Base-by-base conservation (phyloP, 1,140 invertebrate species). In the Ips nitidus region DNA sequence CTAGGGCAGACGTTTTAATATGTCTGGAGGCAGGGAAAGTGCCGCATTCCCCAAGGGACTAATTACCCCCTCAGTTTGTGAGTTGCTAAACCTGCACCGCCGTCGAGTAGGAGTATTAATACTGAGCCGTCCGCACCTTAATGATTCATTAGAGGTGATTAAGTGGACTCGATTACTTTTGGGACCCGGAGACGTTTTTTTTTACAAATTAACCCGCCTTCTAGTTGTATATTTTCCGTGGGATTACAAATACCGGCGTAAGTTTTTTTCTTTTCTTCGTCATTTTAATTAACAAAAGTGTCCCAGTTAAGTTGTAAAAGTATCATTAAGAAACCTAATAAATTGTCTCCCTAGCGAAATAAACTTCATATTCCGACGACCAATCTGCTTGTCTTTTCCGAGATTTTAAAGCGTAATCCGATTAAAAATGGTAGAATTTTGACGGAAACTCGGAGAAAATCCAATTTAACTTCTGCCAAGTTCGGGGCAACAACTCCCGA, bases 71-170 rank as follows among this genome's bases (percentile, higher is more conserved):
- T 37, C 8, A 7, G 53, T 56, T 73, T 71, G 67, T 39, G 55
- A 50, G 71, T 72, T 73, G 71, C 73, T 74, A 73, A 73, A 71
- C 61, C 69, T 71, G 70, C 69, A 63, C 73, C 58, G 52, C 73
- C 64, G 70, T 73, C 56, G 65, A 66, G 43, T n/a, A 56, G 71
- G 70, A 70, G 73, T 73, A 76, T 76, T 76, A 76, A 74, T 74
- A 71, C 66, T 41, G 70, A 68, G 47, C 71, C 71, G 71, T 73
- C 73, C 73, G 70, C 70, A 71, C 73, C 71, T 75, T 75, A 75
- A 77, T 75, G 75, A 77, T 73, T 75, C 75, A 75, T 77, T 77
- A 77, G 71, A 69, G 71, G 66, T 69, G 71, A 77, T 77, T 77
- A 75, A 75, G 58, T 66, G n/a, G 71, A 66, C 45, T 42, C 66